phyloP scores from a whole-genome alignment of 2,797 vertebrate genomes.

The Glyptemys insculpta region DNA sequence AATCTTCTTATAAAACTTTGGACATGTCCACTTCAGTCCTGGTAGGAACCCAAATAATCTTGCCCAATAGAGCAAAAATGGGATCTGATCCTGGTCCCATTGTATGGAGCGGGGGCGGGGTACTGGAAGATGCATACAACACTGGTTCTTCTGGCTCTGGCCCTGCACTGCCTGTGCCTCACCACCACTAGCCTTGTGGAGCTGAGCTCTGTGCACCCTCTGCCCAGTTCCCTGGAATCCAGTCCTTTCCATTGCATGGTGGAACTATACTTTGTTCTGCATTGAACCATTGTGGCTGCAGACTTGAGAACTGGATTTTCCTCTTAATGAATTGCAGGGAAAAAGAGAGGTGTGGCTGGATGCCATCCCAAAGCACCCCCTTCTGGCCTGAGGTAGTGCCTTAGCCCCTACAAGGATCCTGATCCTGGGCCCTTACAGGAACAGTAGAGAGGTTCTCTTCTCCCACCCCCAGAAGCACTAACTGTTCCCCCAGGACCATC shows the following conservation, averaged over 20 bases:
- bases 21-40: too few species aligned
- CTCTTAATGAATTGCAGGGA: neutral
- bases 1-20: too few species aligned
- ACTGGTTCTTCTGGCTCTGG: neutral
- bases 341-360: neutral
- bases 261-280: fast-evolving
- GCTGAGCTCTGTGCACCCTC: neutral
- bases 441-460: neutral
- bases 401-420: neutral
- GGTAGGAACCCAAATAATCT: too few species aligned
- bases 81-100: too few species aligned
- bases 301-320: neutral
- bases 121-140: neutral
- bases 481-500: neutral
- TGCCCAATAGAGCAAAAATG: too few species aligned
- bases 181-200: neutral
- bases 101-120: too few species aligned
- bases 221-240: neutral
- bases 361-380: neutral
- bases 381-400: neutral
- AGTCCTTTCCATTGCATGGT: neutral
- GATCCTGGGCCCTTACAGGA: neutral
- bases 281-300: neutral
- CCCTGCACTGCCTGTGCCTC: neutral
- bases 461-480: neutral